phyloP scores from a whole-genome alignment of 2,113 vertebrate genomes.

The Triplophysa rosa region DNA sequence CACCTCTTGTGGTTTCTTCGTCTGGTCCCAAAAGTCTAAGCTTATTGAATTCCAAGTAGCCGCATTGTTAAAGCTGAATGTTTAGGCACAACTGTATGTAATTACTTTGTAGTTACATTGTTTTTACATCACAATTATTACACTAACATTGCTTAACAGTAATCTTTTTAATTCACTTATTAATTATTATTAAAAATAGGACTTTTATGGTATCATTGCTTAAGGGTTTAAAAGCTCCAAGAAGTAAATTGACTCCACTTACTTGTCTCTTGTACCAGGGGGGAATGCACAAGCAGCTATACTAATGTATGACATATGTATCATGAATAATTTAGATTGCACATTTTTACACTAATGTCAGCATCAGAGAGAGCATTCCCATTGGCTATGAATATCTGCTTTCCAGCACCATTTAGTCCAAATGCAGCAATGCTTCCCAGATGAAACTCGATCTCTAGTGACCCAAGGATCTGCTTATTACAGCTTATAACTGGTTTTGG shows the following conservation, averaged over 20 bases:
- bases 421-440: neutral
- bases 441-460: constrained; percentile 2
- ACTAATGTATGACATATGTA: constrained; percentile 52
- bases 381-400: constrained; percentile 24
- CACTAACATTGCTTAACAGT: no score
- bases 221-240: neutral
- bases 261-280: constrained; percentile 29
- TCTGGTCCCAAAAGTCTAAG: no score
- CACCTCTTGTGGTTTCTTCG: no score
- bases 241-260: neutral
- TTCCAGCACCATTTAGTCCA: neutral
- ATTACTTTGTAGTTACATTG: no score
- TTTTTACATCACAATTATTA: no score
- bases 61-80: no score
- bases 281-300: constrained; percentile 22
- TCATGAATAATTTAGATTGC: constrained; percentile 56
- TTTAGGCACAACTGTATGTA: no score
- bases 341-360: constrained; percentile 46
- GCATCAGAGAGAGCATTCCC: constrained; percentile 22
- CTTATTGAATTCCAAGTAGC: no score
- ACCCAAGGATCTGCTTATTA: constrained; percentile 1
- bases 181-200: no score
- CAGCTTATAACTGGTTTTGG: neutral
- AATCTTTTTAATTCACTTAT: no score
- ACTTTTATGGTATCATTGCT: no score